phyloP scores from a whole-genome alignment of 2,888 invertebrate genomes.

The Stenchaetothrips biformis region DNA sequence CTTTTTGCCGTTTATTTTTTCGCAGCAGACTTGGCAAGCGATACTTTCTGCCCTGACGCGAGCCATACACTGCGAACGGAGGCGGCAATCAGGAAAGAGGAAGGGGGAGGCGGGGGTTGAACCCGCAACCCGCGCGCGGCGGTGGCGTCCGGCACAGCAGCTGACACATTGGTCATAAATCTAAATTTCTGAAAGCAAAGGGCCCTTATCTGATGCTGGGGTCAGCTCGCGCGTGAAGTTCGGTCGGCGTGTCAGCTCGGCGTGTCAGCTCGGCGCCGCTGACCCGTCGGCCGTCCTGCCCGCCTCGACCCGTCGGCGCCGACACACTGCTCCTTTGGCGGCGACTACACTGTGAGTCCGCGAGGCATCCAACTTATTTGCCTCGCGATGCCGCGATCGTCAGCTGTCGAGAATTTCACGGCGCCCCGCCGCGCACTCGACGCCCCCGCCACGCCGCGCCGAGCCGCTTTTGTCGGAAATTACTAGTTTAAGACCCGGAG shows the following conservation, averaged over 20 bases:
- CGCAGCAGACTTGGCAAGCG: not conserved
- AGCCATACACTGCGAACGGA: not conserved
- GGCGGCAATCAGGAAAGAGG: not conserved
- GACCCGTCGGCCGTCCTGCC: not conserved
- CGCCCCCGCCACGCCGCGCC: no score
- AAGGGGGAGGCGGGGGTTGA: not conserved
- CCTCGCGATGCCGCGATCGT: no score
- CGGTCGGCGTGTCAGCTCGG: not conserved
- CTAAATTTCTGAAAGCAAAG: constrained; percentile 19
- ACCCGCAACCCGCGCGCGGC: no score
- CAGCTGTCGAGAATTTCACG: no score
- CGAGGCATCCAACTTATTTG: no score
- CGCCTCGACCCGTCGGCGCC: not conserved
- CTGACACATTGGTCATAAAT: constrained; percentile 25
- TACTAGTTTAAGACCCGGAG: not conserved
- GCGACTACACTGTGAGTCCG: no score
- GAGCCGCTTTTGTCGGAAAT: not conserved
- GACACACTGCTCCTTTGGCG: no score
- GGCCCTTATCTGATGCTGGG: constrained; percentile 9
- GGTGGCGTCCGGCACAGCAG: not conserved
- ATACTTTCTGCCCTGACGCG: constrained; percentile 1
- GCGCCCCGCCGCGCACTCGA: no score
- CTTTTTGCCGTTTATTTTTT: no score
- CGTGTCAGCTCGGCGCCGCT: not conserved
- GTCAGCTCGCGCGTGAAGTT: constrained; percentile 1